Percentiles rank a stretch among this genome's conserved stretches.
These are phyloP conservation scores for Aplochiton taeniatus DNA, from an alignment of 2,797 vertebrate species.

Conservation along the genomic window DNA sequence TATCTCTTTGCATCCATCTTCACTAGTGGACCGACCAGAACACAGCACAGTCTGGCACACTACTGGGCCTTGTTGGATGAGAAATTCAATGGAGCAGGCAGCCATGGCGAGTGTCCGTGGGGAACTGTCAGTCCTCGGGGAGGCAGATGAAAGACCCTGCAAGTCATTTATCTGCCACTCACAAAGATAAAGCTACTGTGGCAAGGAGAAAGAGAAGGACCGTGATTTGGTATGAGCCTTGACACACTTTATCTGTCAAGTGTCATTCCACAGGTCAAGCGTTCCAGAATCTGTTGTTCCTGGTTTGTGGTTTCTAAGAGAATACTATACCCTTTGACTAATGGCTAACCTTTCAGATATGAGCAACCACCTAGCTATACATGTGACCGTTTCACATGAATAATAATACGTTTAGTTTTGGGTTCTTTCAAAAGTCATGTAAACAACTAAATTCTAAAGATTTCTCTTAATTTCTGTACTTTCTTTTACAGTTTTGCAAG, in stretches of 20 bases:
- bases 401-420: no score
- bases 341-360: slow-evolving; percentile 23
- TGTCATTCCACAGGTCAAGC: slow-evolving; percentile 37
- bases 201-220: slow-evolving; percentile 15
- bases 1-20: not conserved
- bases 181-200: slow-evolving; percentile 19
- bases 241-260: slow-evolving; percentile 56
- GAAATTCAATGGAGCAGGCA: slow-evolving; percentile 32
- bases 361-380: no score
- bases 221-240: slow-evolving; percentile 28
- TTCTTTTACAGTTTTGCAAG: no score
- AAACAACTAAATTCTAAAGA: no score
- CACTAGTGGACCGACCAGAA: slow-evolving; percentile 15
- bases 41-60: slow-evolving; percentile 23
- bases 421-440: no score
- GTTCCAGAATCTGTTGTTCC: slow-evolving; percentile 22
- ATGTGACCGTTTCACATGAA: no score
- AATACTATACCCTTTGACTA: slow-evolving; percentile 34
- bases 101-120: slow-evolving; percentile 38
- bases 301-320: slow-evolving; percentile 41
- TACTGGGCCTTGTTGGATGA: slow-evolving; percentile 23
- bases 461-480: no score
- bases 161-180: slow-evolving; percentile 15
- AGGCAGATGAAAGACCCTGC: slow-evolving; percentile 45
- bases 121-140: slow-evolving; percentile 38